phyloP scores from a whole-genome alignment of 2,888 invertebrate species.

The Aradus depressus region DNA sequence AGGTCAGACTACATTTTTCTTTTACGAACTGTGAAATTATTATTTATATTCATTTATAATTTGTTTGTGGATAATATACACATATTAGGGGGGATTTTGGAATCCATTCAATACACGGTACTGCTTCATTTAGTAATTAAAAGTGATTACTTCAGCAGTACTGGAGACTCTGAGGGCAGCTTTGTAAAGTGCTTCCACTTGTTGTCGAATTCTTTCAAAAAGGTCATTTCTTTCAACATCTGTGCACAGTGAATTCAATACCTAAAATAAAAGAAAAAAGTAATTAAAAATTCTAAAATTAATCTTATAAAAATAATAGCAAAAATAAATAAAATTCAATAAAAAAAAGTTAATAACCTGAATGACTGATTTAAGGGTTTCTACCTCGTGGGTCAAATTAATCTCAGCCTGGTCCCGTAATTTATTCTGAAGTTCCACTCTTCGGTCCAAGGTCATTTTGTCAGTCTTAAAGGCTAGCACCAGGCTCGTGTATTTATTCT shows the following conservation, averaged over 20 bases:
- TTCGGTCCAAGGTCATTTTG: constrained; percentile 43
- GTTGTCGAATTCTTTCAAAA: constrained; percentile 41
- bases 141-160: constrained; percentile 38
- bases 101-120: too few species aligned
- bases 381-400: constrained; percentile 44
- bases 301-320: neutral
- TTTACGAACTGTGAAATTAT: too few species aligned
- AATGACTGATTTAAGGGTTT: constrained; percentile 35
- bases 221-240: constrained; percentile 44
- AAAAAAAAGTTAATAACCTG: constrained; percentile 20
- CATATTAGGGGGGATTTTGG: too few species aligned
- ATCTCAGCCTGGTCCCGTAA: constrained; percentile 48
- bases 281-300: neutral
- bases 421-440: constrained; percentile 45
- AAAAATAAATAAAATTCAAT: neutral
- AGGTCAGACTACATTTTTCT: too few species aligned
- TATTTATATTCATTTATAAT: too few species aligned
- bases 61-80: too few species aligned
- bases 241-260: constrained; percentile 27
- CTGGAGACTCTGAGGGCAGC: constrained; percentile 39
- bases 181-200: constrained; percentile 40
- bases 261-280: constrained; percentile 18
- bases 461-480: constrained; percentile 49
- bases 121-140: too few species aligned
- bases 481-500: constrained; percentile 46